A percentile compares a stretch with the other conserved stretches of the same genome.
Conservation (phyloP, 2,888 invertebrate genomes). For the Hyppa rectilinea region DNA sequence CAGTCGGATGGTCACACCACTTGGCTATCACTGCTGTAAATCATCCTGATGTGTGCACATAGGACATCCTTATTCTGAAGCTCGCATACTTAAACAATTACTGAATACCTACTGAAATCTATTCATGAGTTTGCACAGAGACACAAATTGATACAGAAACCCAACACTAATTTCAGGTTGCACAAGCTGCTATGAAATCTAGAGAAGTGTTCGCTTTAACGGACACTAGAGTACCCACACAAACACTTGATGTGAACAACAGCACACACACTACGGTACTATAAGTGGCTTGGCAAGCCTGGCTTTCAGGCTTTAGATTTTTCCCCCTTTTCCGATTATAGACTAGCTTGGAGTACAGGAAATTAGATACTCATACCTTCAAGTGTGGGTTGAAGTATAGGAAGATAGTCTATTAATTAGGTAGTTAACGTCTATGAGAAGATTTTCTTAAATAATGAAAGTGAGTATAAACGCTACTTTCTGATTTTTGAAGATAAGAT, state of each 20-base stretch:
- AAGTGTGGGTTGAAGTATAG: not conserved
- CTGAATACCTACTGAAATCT: not conserved
- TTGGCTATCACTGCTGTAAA: too few relatives aligned
- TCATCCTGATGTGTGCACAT: too few relatives aligned
- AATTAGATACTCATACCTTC: constrained; percentile 26
- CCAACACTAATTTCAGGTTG: constrained; percentile 20
- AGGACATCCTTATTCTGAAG: not conserved
- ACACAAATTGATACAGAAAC: constrained; percentile 34
- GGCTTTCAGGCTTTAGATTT: constrained; percentile 36
- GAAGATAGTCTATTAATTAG: constrained; percentile 19
- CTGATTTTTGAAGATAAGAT: not conserved
- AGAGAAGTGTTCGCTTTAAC: constrained; percentile 18
- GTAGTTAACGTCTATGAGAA: not conserved
- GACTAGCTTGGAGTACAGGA: constrained; percentile 26
- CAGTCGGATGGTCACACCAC: too few relatives aligned
- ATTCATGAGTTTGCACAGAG: not conserved
- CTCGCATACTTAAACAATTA: too few relatives aligned
- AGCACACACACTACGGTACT: constrained; percentile 27
- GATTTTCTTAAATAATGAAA: not conserved
- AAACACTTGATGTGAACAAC: constrained; percentile 48
- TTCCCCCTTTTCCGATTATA: not conserved
- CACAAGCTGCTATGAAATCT: constrained; percentile 8
- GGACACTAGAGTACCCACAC: constrained; percentile 36
- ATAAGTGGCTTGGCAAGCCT: constrained; percentile 35
- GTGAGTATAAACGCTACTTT: not conserved